A percentile compares a stretch with the other conserved stretches of the same genome.
phyloP scores from a whole-genome alignment of 1,140 invertebrate genomes.

The Brachionus asplanchnoidis region DNA sequence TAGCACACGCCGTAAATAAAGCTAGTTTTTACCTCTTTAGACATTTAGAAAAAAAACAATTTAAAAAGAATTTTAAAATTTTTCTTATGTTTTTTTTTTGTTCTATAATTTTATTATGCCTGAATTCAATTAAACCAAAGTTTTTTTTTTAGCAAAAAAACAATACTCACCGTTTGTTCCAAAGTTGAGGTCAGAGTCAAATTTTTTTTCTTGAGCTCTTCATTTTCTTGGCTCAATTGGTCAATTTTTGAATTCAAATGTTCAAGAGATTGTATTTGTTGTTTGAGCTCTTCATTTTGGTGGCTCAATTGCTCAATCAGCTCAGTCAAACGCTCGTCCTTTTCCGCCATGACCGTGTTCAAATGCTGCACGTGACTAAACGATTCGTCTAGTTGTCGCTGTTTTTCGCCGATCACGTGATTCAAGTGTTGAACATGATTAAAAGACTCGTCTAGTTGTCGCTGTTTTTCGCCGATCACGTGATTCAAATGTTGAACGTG shows the following conservation, averaged over 20 bases:
- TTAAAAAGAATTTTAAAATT: too few relatives aligned
- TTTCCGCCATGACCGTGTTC: neutral
- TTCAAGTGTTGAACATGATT: neutral
- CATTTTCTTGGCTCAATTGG: slow-evolving; percentile 4
- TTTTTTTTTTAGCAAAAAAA: neutral
- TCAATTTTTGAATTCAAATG: slow-evolving; percentile 15
- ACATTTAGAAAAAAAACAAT: too few relatives aligned
- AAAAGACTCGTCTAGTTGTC: neutral
- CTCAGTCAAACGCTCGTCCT: neutral
- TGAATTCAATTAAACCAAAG: too few relatives aligned
- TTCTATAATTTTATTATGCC: too few relatives aligned
- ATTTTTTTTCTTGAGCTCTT: neutral
- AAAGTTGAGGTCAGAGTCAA: neutral
- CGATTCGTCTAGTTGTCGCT: neutral
- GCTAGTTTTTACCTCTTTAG: too few relatives aligned
- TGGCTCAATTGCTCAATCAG: neutral
- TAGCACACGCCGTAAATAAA: too few relatives aligned
- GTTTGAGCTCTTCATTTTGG: neutral
- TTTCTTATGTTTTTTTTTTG: too few relatives aligned
- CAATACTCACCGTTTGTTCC: neutral
- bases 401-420: neutral
- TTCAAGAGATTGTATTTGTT: neutral
- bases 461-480: neutral
- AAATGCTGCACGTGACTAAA: neutral
- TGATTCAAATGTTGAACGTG: neutral